Base-by-base conservation (phyloP, 1,140 invertebrate species). In the Brachionus paranguensis region DNA sequence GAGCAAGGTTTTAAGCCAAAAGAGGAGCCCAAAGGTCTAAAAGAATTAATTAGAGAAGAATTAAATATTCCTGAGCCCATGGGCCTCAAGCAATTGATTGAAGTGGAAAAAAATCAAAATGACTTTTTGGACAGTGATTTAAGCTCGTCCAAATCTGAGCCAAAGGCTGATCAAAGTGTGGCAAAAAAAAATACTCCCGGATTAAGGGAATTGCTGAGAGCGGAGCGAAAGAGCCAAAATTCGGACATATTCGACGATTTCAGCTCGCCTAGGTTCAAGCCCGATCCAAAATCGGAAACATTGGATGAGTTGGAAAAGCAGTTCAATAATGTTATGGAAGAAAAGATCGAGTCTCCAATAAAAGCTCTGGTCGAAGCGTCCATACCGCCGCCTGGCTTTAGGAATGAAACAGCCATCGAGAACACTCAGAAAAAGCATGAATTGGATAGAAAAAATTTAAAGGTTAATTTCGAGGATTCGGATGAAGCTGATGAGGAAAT, bases 401-500 rank as follows among this genome's bases (percentile, higher is more conserved):
- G 72, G 50, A 76, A 76, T 3, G 70, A 74, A n/a, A 12, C 70
- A 14, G 20, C 1, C 8, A n/a, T 2, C 41, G 20, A n/a, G 65
- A 70, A 41, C n/a, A 17, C 29, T 29, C 7, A 17, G n/a, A 41
- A 33, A 14, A 41, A n/a, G n/a, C 20, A 11, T 24, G 27, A 7
- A 3, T 70, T n/a, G n/a, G 24, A 29, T 11, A 33, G 41, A 50
- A 76, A 76, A 50, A 76, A 76, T 76, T 43, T 72, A 50, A 76
- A 76, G 1, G 45, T 76, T 14, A 76, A 27, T 50, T 76, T 76
- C 50, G 72, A 76, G 3, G 72, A 76, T 50, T 76, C 72, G 20
- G 72, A 76, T 17, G 72, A 76, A 27, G n/a, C 20, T 43, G 68
- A 72, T 43, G 68, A 72, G 17, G 68, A 72, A 43, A 72, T 72